phyloP scores from a whole-genome alignment of 2,888 invertebrate genomes.

The Caenorhabditis afra region DNA sequence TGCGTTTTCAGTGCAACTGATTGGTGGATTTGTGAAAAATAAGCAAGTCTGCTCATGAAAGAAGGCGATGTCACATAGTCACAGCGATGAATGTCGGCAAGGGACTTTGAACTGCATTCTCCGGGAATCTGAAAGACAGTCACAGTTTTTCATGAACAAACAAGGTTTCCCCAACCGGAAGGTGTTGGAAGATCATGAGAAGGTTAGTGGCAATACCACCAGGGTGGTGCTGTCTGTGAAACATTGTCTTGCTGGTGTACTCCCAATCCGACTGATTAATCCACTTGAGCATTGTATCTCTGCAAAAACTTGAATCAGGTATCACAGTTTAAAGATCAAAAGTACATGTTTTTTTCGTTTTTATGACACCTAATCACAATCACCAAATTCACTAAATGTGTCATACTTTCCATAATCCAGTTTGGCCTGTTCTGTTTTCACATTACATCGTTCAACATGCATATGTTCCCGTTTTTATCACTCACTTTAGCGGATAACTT shows the following conservation, averaged over 20 bases:
- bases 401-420: not conserved
- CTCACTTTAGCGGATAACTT: slow-evolving; percentile 85
- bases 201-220: slow-evolving; percentile 84
- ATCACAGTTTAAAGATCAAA: no score
- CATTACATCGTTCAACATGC: no score
- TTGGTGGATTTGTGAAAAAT: slow-evolving; percentile 88
- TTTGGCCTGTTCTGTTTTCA: not conserved
- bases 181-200: slow-evolving; percentile 72
- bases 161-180: slow-evolving; percentile 61
- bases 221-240: slow-evolving; percentile 91
- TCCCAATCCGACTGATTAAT: slow-evolving; percentile 56
- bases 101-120: slow-evolving; percentile 37
- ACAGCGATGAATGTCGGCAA: slow-evolving; percentile 42
- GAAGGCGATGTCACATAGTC: slow-evolving; percentile 38
- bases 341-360: slow-evolving; percentile 46
- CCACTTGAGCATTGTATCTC: slow-evolving; percentile 61
- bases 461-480: slow-evolving; percentile 6
- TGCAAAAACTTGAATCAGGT: slow-evolving; percentile 11
- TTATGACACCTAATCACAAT: not conserved
- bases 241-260: slow-evolving; percentile 54
- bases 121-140: slow-evolving; percentile 61
- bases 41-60: slow-evolving; percentile 70
- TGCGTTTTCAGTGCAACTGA: slow-evolving; percentile 89
- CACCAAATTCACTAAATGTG: not conserved
- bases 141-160: not conserved